Base-by-base conservation (phyloP, 2,888 invertebrate genomes). In the Desoria tigrina region DNA sequence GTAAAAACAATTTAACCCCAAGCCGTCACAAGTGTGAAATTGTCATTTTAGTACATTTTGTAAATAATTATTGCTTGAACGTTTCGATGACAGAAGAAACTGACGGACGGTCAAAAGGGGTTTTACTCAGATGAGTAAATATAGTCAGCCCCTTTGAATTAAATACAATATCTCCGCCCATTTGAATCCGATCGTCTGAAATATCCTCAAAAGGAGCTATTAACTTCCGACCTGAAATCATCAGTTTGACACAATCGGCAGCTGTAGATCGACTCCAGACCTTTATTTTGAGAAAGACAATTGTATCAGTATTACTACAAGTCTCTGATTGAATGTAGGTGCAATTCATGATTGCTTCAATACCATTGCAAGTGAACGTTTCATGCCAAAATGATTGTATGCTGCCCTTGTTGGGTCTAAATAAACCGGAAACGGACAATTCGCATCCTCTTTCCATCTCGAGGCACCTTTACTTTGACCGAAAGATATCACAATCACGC, bases 151-250 rank as follows among this genome's bases (percentile, higher is more conserved):
- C 71, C 1, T 56, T 18, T 14, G 32, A 42, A 45, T 72, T 59
- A 7, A 77, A 26, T 1, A 77, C 59, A 18, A 76, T 64, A 61
- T 78, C 76, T 39, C 77, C 77, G 7, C 76, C 78, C 74, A 77
- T 70, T 65, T 77, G 78, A 39, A 77, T 72, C 2, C 68, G 65
- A 58, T 78, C 78, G 62, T 77, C 77, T 26, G 68, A 26, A 9
- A 75, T 42, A 42, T 72, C 73, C 21, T 62, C 37, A 21, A 69
- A 71, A 1, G 69, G 71, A 6, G 68, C n/a, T 6, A 76, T 71
- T 7, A 75, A 63, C 11, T 49, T n/a, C 16, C 28, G 53, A 23
- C 69, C 65, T 27, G 51, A 16, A 18, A 73, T 63, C n/a, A 69
- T 60, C 51, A 68, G 39, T 28, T 66, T 65, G 2, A 71, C 75